A percentile compares a stretch with the other conserved stretches of the same genome.
Conservation (phyloP, 2,888 invertebrate species). For the Perizoma affinitatum region DNA sequence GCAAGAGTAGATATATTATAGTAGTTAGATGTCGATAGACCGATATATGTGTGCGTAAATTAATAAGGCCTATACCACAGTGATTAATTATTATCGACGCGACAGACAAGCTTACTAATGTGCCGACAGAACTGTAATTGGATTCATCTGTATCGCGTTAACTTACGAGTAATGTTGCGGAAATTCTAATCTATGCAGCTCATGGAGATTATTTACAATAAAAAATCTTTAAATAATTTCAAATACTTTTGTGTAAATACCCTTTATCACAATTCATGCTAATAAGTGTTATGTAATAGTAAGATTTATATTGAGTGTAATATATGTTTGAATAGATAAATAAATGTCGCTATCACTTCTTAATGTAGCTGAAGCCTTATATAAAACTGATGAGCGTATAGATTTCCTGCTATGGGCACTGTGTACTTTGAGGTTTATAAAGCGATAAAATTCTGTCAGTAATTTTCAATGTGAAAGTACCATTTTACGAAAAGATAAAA, state of each 20-base stretch:
- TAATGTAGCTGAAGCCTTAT: conserved; percentile 25
- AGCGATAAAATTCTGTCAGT: not conserved
- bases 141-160: conserved; percentile 16
- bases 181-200: conserved; percentile 20
- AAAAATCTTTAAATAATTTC: conserved; percentile 1
- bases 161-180: conserved; percentile 4
- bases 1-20: conserved; percentile 40
- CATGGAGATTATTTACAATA: conserved; percentile 21
- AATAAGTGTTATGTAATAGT: conserved; percentile 29
- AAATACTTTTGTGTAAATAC: conserved; percentile 6
- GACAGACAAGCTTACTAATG: conserved; percentile 24
- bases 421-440: conserved; percentile 7
- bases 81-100: conserved; percentile 34
- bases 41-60: conserved; percentile 31
- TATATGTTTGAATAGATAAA: conserved; percentile 25
- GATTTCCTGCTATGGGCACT: conserved; percentile 47
- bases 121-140: conserved; percentile 26
- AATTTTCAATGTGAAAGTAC: not conserved
- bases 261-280: conserved; percentile 21
- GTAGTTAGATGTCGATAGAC: conserved; percentile 41
- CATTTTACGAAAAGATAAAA: not conserved
- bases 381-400: conserved; percentile 19
- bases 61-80: conserved; percentile 40
- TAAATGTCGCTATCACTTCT: conserved; percentile 23
- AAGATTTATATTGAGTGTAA: conserved; percentile 29